Conservation (phyloP, 2,888 invertebrate genomes). For the Tenthredo distinguenda region DNA sequence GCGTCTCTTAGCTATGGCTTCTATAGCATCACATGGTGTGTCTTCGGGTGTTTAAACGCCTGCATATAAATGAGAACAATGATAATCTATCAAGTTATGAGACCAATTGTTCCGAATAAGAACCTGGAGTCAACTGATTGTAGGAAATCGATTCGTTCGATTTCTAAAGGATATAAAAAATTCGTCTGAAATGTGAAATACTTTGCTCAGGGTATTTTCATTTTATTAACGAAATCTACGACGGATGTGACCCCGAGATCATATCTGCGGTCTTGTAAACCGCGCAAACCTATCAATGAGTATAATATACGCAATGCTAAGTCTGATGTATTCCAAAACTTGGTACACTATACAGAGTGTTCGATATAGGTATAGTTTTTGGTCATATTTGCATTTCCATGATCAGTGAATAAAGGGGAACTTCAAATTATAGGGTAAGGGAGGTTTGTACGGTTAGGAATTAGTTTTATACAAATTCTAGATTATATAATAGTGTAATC, state of each 20-base stretch:
- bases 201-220: conserved; percentile 35
- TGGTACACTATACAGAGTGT: conserved; percentile 16
- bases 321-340: conserved; percentile 49
- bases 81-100: background rate
- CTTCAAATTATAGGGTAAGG: background rate
- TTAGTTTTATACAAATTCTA: conserved; percentile 50
- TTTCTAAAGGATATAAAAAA: background rate
- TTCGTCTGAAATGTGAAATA: conserved; percentile 24
- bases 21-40: conserved; percentile 18
- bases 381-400: conserved; percentile 34
- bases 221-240: background rate
- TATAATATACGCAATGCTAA: conserved; percentile 46
- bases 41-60: background rate
- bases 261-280: background rate
- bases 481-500: conserved; percentile 38
- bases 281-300: conserved; percentile 24
- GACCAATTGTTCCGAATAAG: background rate
- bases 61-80: background rate
- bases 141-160: background rate
- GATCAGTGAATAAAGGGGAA: conserved; percentile 24
- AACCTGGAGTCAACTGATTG: background rate
- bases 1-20: background rate
- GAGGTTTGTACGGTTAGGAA: conserved; percentile 32
- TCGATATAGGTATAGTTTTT: conserved; percentile 15
- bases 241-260: background rate